These are phyloP conservation scores for Rhinolophus sinicus DNA, from an alignment of 2,113 vertebrate genomes.

Conservation along the genomic window DNA sequence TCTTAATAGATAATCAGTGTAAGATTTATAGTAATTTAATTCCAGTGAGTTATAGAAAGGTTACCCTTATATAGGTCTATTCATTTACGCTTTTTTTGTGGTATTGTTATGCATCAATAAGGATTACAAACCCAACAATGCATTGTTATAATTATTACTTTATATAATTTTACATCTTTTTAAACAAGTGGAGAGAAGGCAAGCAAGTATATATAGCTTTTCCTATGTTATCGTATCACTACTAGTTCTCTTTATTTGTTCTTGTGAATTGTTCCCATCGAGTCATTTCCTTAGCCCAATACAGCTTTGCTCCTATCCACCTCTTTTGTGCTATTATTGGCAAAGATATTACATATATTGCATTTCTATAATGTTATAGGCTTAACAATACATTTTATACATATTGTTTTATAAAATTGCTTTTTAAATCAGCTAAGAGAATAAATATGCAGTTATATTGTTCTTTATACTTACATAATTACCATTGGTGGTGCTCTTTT, in stretches of 20 bases:
- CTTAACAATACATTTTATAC: background rate
- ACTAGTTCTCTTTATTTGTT: background rate
- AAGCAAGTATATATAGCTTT: background rate
- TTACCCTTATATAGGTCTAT: background rate
- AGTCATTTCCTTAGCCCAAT: background rate
- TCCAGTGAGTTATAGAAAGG: background rate
- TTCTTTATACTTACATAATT: background rate
- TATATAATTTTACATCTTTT: background rate
- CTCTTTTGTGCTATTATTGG: background rate
- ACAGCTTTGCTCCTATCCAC: background rate
- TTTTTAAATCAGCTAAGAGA: background rate
- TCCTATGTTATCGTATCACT: background rate
- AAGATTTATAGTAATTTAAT: conserved; percentile 1
- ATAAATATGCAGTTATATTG: background rate
- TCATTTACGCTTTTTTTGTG: background rate
- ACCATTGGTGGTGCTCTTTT: background rate
- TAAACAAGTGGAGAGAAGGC: background rate
- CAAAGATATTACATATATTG: background rate
- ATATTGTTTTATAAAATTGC: background rate
- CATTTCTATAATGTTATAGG: background rate
- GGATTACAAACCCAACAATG: background rate
- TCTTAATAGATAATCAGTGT: background rate
- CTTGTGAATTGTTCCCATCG: background rate
- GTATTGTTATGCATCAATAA: background rate
- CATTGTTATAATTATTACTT: background rate